These are phyloP conservation scores for Eretmocerus hayati DNA, from an alignment of 2,888 invertebrate genomes.

Conservation along the genomic window DNA sequence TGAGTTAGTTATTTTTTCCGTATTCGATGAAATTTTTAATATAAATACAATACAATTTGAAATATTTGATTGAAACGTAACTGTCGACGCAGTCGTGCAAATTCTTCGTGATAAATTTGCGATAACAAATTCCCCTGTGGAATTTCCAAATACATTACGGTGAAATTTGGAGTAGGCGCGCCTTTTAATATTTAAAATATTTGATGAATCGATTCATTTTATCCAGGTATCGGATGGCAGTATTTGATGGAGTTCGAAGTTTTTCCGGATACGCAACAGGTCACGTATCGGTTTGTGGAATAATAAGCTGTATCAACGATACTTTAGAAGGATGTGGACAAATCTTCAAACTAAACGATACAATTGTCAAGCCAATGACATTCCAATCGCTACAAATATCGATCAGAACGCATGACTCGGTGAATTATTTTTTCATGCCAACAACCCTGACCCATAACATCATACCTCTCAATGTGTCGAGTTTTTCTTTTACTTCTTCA, in stretches of 20 bases:
- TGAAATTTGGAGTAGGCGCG: no score
- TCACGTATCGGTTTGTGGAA: conserved; percentile 20
- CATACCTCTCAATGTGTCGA: conserved; percentile 11
- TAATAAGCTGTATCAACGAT: conserved; percentile 21
- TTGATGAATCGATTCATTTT: no score
- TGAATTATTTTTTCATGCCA: conserved; percentile 23
- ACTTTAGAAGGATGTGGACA: conserved; percentile 18
- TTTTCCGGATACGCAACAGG: conserved; percentile 16
- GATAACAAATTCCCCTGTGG: no score
- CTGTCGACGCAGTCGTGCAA: no score
- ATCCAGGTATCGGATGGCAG: conserved; percentile 32
- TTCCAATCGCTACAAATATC: conserved; percentile 29
- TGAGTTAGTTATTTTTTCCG: no score
- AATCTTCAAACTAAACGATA: conserved; percentile 23
- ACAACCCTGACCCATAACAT: conserved; percentile 5
- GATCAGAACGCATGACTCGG: conserved; percentile 19
- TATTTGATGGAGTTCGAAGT: conserved; percentile 29
- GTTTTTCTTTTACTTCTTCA: no score
- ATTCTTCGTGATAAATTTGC: no score
- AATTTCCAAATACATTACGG: no score
- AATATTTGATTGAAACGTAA: no score
- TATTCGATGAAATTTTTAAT: no score
- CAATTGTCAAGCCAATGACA: conserved; percentile 24
- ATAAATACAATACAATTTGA: no score
- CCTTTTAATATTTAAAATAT: no score